These are phyloP conservation scores for Heliangelus exortis DNA, from an alignment of 2,797 vertebrate species.

Conservation along the genomic window DNA sequence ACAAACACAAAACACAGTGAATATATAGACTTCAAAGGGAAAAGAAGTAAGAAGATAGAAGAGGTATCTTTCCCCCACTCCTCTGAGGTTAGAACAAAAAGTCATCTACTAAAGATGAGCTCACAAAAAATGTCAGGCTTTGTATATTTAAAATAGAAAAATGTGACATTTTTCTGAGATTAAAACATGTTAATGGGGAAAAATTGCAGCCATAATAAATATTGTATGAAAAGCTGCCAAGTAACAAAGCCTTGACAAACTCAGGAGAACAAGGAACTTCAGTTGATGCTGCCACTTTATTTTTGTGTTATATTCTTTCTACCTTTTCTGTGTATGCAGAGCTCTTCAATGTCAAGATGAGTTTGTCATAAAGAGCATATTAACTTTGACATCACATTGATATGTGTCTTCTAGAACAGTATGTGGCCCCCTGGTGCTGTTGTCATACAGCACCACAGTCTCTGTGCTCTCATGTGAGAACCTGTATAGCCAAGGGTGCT, in stretches of 20 bases:
- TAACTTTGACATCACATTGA: constrained; percentile 29
- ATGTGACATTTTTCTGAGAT: constrained; percentile 63
- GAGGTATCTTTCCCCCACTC: constrained; percentile 23
- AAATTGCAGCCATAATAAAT: constrained; percentile 70
- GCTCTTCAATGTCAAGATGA: constrained; percentile 3
- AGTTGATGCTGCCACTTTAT: constrained; percentile 54
- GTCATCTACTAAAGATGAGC: background rate
- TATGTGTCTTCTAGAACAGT: background rate
- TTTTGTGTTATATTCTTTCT: constrained; percentile 37
- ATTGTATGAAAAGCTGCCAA: constrained; percentile 73
- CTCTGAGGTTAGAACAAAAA: constrained; percentile 61
- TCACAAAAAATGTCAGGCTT: constrained; percentile 59
- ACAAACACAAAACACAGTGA: constrained; percentile 18
- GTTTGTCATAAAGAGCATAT: constrained; percentile 4
- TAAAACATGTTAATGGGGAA: constrained; percentile 69
- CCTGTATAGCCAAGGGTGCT: background rate
- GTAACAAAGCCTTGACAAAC: constrained; percentile 68
- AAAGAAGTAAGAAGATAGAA: constrained; percentile 8
- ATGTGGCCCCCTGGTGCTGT: background rate
- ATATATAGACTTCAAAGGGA: constrained; percentile 46
- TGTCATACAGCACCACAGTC: background rate
- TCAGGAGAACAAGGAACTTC: constrained; percentile 62
- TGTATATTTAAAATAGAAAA: constrained; percentile 56
- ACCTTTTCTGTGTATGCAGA: background rate
- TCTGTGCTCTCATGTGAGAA: background rate